Evolutionary conservation across 2,113 vertebrate genomes (phyloP), one percentile per base, ranked within the genome.

Genomic region (Periophthalmodon schlosseri): DNA sequence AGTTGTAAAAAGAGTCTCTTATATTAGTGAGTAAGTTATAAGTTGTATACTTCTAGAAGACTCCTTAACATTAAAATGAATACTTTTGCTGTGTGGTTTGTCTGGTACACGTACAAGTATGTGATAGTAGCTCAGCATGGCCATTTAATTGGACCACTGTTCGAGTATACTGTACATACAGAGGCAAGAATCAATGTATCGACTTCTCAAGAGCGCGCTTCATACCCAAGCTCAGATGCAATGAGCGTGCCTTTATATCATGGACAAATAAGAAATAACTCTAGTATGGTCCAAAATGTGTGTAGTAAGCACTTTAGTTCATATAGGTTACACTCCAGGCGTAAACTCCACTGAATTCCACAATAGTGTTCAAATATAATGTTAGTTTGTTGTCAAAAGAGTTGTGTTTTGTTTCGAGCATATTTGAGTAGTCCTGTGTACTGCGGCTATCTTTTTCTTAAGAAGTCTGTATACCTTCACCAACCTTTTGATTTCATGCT

Each of bases 111-210:
- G 61, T 16, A 39, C 33, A 64, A 18, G 14, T 20, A 64, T 3
- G 14, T 33, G 2, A 18, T 18, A 34, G 60, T 11, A 16, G 28
- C 61, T 64, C 60, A 33, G 60, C 60, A 2, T 9, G 28, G 61
- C 15, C 28, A 36, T 64, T 64, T 64, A 64, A 64, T 64, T 64
- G 61, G 61, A 64, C 61, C 33, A 36, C 61, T 39, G 33, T 15
- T 33, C 28, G 6, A n/a, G 58, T 61, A 28, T 15, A 61, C 49
- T 36, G 33, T 20, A 64, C 33, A 36, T 20, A 64, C 61, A 64
- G 33, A 36, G 61, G 61, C 16, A 64, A 10, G 28, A 36, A 64
- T 64, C 61, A 36, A 64, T 64, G 28, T 64, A 64, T 64, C 34
- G 61, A 64, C 33, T 34, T 20, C 61, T 18, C 28, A n/a, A 36